phyloP scores from a whole-genome alignment of 2,113 vertebrate genomes.

The Vulpes ferrilata region DNA sequence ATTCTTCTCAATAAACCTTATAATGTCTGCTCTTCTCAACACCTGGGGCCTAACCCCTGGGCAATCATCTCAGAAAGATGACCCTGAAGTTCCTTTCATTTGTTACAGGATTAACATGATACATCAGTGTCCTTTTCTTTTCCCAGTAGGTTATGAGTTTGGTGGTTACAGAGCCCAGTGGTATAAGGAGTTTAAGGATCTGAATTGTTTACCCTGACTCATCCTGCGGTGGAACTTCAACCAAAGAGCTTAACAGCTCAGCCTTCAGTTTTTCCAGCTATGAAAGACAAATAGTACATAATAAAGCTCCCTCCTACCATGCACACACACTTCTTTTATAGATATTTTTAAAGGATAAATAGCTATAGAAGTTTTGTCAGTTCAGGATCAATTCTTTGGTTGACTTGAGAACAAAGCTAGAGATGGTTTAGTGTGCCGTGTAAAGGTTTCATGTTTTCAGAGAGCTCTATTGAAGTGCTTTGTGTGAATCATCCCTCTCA shows the following conservation, averaged over 20 bases:
- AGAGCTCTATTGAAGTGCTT: conserved; percentile 29
- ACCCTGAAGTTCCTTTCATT: conserved; percentile 42
- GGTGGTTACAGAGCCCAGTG: conserved; percentile 19
- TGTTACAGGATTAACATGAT: conserved; percentile 67
- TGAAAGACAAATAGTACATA: conserved; percentile 48
- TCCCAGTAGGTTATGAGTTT: conserved; percentile 34
- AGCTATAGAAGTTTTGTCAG: conserved; percentile 42
- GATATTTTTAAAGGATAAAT: conserved; percentile 43
- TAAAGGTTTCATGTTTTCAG: conserved; percentile 14
- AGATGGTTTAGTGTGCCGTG: not conserved
- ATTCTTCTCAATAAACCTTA: conserved; percentile 48
- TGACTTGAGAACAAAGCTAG: conserved; percentile 52
- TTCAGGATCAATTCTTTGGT: conserved; percentile 24
- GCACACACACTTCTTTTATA: not conserved
- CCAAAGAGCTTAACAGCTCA: not conserved
- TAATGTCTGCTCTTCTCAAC: conserved; percentile 56
- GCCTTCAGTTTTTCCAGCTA: conserved; percentile 30
- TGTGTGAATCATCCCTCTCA: not conserved
- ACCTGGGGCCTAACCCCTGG: conserved; percentile 47
- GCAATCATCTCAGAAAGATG: conserved; percentile 59
- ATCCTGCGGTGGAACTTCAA: conserved; percentile 11
- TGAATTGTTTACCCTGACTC: conserved; percentile 53
- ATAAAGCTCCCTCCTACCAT: not conserved
- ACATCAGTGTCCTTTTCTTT: conserved; percentile 55
- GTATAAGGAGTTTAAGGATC: conserved; percentile 21